Percentiles rank a stretch among this genome's conserved stretches.
Conservation (phyloP, 2,113 vertebrate species). For the Channa argus region DNA sequence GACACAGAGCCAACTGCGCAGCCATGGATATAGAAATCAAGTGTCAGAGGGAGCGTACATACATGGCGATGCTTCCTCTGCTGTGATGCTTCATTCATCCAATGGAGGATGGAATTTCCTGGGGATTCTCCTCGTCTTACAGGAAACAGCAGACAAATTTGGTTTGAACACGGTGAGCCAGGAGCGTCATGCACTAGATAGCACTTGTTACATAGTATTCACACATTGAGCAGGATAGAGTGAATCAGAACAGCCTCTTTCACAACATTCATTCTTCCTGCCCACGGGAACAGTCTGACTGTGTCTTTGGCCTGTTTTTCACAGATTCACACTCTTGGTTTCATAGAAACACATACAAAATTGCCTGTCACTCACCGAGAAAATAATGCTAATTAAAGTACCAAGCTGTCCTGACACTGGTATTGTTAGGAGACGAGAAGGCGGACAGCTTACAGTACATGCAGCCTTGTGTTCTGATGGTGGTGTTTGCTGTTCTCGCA, state of each 20-base stretch:
- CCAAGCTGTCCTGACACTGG: constrained; percentile 30
- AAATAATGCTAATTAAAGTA: constrained; percentile 58
- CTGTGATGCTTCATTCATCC: constrained; percentile 63
- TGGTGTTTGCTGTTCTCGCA: constrained; percentile 32
- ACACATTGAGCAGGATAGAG: constrained; percentile 53
- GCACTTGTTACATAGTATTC: constrained; percentile 60
- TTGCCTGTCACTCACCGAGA: constrained; percentile 52
- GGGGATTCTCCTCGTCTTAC: constrained; percentile 78
- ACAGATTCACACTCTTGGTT: constrained; percentile 26
- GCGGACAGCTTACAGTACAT: constrained; percentile 38
- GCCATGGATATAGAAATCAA: constrained; percentile 56
- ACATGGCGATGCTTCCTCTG: constrained; percentile 83
- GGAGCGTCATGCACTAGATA: constrained; percentile 63
- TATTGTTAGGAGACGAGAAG: constrained; percentile 33
- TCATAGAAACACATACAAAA: constrained; percentile 39
- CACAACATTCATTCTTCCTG: constrained; percentile 41
- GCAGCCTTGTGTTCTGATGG: constrained; percentile 43
- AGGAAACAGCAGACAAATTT: constrained; percentile 84
- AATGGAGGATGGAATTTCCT: constrained; percentile 76
- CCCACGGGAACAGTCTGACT: constrained; percentile 71
- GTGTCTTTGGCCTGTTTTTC: constrained; percentile 45
- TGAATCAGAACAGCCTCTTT: constrained; percentile 67
- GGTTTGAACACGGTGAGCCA: constrained; percentile 67
- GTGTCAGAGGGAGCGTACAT: constrained; percentile 71
- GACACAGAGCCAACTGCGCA: constrained; percentile 28